These are phyloP conservation scores for Propithecus deckenii DNA, from an alignment of 2,797 vertebrate species.

Conservation along the genomic window DNA sequence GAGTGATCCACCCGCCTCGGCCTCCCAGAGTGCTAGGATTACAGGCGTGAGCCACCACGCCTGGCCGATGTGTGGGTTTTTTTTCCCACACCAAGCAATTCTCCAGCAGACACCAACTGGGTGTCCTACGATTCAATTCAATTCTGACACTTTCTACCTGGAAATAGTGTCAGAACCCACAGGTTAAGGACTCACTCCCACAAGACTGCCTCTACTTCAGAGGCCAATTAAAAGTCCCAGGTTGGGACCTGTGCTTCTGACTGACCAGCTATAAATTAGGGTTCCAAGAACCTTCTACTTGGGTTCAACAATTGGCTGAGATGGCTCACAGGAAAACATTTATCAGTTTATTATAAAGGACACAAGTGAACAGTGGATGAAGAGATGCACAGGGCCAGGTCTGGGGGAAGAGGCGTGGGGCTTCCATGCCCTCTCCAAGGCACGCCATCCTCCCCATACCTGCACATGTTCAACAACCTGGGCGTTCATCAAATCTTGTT, in stretches of 20 bases:
- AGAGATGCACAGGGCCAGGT: neutral
- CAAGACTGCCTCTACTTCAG: no score
- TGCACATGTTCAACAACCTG: neutral
- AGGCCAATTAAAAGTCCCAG: no score
- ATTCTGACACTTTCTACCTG: no score
- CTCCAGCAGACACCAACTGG: no score
- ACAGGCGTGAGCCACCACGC: no score
- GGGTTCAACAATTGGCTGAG: neutral
- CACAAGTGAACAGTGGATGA: neutral
- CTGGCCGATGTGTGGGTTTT: neutral
- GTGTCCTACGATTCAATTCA: no score
- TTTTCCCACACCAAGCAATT: no score
- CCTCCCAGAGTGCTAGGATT: no score
- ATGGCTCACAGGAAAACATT: neutral
- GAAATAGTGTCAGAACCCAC: no score
- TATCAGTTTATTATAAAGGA: neutral
- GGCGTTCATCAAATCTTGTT: neutral
- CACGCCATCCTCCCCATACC: neutral
- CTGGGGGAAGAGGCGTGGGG: neutral
- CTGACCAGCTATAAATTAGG: neutral
- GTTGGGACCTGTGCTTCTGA: neutral
- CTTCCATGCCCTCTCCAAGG: neutral
- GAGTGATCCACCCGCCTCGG: no score
- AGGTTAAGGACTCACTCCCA: no score
- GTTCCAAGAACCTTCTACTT: neutral